Conservation (phyloP, 2,113 vertebrate species). For the Campylomormyrus tamandua region DNA sequence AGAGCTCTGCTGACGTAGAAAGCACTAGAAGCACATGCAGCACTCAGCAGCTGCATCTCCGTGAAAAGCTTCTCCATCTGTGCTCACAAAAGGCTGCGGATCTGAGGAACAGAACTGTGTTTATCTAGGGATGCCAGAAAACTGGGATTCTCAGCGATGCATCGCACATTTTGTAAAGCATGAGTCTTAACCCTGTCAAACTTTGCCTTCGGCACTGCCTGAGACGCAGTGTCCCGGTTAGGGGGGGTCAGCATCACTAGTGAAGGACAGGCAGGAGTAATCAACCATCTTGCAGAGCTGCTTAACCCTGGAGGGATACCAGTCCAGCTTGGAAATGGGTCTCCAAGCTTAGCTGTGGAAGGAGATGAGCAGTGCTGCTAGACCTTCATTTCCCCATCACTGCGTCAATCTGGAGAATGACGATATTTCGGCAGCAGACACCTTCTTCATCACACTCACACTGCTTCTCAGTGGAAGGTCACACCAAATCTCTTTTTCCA, state of each 20-base stretch:
- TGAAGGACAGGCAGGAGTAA: not conserved
- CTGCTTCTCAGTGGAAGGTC: not conserved
- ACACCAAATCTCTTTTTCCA: not conserved
- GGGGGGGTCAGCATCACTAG: not conserved
- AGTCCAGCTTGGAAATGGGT: not conserved
- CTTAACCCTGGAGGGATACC: not conserved
- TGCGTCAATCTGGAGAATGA: not conserved
- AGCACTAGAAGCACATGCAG: not conserved
- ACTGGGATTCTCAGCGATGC: not conserved
- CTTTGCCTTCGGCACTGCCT: not conserved
- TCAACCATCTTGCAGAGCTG: not conserved
- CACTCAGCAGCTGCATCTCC: not conserved
- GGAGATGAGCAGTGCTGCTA: not conserved
- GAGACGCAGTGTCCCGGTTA: not conserved
- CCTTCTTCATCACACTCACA: not conserved
- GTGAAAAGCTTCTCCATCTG: not conserved
- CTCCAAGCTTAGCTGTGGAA: not conserved
- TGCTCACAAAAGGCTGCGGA: not conserved
- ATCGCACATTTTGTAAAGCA: not conserved
- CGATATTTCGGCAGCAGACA: not conserved
- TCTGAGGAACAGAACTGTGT: not conserved
- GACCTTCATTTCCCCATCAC: not conserved
- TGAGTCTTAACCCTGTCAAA: not conserved
- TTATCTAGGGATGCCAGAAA: not conserved
- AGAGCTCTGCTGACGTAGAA: not conserved